phyloP scores from a whole-genome alignment of 2,888 invertebrate genomes.

The Alloplasta piceator region DNA sequence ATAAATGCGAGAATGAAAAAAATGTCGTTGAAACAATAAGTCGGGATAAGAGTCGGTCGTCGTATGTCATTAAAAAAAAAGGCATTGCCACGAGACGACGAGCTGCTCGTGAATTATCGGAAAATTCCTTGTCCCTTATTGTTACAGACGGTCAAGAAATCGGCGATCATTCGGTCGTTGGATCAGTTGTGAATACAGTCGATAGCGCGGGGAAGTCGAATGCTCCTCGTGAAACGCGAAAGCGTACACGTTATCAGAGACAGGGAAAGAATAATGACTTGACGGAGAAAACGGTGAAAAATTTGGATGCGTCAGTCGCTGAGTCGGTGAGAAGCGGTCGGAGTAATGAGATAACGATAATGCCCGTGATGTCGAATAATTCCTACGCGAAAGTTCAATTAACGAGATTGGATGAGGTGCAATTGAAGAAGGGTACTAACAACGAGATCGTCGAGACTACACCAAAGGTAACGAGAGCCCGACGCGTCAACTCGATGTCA shows the following conservation, averaged over 20 bases:
- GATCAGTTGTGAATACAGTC: background rate
- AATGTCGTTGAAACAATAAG: background rate
- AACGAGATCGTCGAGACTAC: background rate
- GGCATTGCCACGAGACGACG: background rate
- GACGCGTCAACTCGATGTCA: slow-evolving; percentile 11
- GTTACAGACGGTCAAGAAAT: slow-evolving; percentile 52
- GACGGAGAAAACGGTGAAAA: background rate
- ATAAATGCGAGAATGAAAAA: slow-evolving; percentile 6
- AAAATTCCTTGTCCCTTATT: slow-evolving; percentile 45
- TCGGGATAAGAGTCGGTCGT: too few relatives aligned
- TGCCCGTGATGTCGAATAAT: slow-evolving; percentile 7
- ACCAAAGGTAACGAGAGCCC: slow-evolving; percentile 15
- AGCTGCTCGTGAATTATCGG: slow-evolving; percentile 37
- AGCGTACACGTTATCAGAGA: background rate
- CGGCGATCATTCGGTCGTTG: slow-evolving; percentile 5
- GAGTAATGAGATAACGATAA: background rate
- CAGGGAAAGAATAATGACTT: background rate
- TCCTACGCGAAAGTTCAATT: slow-evolving; percentile 37
- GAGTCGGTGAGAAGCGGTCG: background rate
- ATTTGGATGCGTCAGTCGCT: background rate
- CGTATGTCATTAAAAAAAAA: slow-evolving; percentile 18
- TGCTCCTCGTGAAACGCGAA: slow-evolving; percentile 12
- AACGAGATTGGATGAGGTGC: slow-evolving; percentile 21
- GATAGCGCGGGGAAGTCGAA: slow-evolving; percentile 2
- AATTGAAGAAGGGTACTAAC: background rate